Evolutionary conservation across 2,888 invertebrate species (phyloP).

Genomic region (Lasioglossum malachurum): DNA sequence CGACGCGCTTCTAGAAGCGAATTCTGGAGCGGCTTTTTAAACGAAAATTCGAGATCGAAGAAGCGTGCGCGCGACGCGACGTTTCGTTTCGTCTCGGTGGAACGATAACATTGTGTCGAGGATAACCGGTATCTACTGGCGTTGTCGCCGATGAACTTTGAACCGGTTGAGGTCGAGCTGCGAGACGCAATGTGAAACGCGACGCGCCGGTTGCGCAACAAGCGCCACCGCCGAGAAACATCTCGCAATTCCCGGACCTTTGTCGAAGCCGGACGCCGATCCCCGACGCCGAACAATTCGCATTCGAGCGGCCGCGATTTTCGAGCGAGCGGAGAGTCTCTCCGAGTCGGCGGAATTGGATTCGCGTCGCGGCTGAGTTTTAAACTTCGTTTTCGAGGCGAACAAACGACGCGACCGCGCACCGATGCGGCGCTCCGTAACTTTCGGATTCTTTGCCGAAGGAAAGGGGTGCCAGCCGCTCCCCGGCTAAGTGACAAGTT

Average conservation of each 20-base stretch:
- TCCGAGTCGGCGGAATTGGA: constrained; percentile 34
- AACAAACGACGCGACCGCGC: constrained; percentile 56
- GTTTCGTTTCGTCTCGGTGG: background rate
- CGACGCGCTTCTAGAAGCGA: background rate
- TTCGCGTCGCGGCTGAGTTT: constrained; percentile 62
- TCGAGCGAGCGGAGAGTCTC: background rate
- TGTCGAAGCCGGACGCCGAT: background rate
- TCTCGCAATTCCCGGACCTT: background rate
- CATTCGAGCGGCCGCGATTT: background rate
- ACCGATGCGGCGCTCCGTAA: constrained; percentile 41
- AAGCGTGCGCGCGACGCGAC: background rate
- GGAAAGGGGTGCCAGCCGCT: constrained; percentile 63
- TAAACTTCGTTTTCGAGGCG: constrained; percentile 68
- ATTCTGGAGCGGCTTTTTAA: background rate
- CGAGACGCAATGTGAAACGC: background rate
- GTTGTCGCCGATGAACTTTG: constrained; percentile 19
- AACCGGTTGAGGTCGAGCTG: background rate
- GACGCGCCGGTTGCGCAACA: background rate
- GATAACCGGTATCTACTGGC: background rate
- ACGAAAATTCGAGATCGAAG: background rate
- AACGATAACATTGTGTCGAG: constrained; percentile 15
- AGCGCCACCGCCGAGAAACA: background rate
- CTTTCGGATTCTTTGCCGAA: constrained; percentile 65
- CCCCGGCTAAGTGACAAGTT: constrained; percentile 72
- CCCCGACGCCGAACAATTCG: constrained; percentile 19